phyloP scores from a whole-genome alignment of 2,888 invertebrate species.

The Notodonta dromedarius region DNA sequence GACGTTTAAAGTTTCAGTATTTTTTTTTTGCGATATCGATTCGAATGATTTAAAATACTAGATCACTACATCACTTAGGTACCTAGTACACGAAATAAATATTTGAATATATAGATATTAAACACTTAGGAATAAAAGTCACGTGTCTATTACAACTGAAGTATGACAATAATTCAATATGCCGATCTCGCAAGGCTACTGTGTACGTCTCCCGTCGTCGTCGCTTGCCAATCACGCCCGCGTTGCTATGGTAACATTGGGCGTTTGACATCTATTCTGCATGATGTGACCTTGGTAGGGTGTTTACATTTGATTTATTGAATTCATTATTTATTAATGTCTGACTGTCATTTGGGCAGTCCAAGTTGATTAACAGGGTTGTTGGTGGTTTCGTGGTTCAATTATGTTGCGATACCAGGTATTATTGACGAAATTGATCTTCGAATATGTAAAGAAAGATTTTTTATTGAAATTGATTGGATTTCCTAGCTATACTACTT shows the following conservation, averaged over 20 bases:
- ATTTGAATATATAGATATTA: too few relatives aligned
- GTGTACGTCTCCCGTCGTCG: conserved; percentile 13
- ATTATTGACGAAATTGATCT: too few relatives aligned
- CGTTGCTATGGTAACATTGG: conserved; percentile 39
- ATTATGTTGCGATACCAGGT: too few relatives aligned
- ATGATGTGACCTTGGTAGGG: conserved; percentile 39
- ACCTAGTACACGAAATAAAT: too few relatives aligned
- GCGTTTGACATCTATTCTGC: conserved; percentile 31
- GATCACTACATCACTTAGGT: too few relatives aligned
- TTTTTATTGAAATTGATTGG: too few relatives aligned
- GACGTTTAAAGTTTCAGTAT: too few relatives aligned
- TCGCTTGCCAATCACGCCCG: conserved; percentile 30
- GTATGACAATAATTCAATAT: conserved; percentile 20
- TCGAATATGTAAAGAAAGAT: too few relatives aligned
- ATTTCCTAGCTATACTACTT: too few relatives aligned
- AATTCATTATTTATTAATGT: conserved; percentile 17
- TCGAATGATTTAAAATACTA: too few relatives aligned
- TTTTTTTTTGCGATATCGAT: too few relatives aligned
- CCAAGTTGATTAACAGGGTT: not conserved
- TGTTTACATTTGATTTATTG: conserved; percentile 34
- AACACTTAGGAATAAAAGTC: too few relatives aligned
- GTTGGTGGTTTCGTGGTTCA: not conserved
- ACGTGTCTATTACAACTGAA: conserved; percentile 12
- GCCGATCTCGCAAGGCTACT: conserved; percentile 25
- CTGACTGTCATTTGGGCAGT: conserved; percentile 9